A percentile compares a stretch with the other conserved stretches of the same genome.
These are phyloP conservation scores for Nomada fucata DNA, from an alignment of 2,888 invertebrate genomes.

Conservation along the genomic window DNA sequence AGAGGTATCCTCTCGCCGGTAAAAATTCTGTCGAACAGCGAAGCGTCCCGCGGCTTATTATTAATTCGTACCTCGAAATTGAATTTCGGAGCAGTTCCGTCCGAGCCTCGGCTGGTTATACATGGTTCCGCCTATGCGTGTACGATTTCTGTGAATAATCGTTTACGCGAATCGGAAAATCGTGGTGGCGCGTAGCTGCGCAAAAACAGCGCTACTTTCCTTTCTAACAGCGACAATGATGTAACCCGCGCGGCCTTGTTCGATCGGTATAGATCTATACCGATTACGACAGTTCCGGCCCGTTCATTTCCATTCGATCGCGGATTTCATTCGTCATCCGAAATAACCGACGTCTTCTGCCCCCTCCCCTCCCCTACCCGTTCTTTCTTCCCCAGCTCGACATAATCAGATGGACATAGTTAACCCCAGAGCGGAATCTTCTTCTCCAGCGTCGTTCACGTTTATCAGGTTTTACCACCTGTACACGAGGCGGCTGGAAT, in stretches of 20 bases:
- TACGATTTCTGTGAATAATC: too few species aligned
- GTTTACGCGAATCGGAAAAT: neutral
- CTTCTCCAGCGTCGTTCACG: neutral
- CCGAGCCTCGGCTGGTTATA: too few species aligned
- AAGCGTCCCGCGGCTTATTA: too few species aligned
- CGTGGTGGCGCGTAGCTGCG: neutral
- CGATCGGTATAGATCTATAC: slow-evolving; percentile 23
- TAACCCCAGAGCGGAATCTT: neutral
- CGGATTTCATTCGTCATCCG: too few species aligned
- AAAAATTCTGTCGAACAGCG: too few species aligned
- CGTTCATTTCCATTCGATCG: slow-evolving; percentile 26
- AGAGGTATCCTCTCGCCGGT: neutral
- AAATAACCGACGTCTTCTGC: neutral
- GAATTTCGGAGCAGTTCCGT: too few species aligned
- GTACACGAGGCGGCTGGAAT: slow-evolving; percentile 26
- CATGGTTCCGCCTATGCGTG: too few species aligned
- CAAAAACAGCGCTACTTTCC: slow-evolving; percentile 32
- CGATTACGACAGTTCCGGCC: slow-evolving; percentile 27
- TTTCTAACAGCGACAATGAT: slow-evolving; percentile 48
- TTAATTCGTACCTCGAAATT: too few species aligned
- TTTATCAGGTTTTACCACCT: slow-evolving; percentile 44
- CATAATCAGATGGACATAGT: neutral
- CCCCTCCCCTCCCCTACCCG: too few species aligned
- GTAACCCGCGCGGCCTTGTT: slow-evolving; percentile 40
- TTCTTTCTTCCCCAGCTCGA: neutral